These are phyloP conservation scores for Druon quercuslanigerum DNA, from an alignment of 1,140 invertebrate genomes.

Conservation along the genomic window DNA sequence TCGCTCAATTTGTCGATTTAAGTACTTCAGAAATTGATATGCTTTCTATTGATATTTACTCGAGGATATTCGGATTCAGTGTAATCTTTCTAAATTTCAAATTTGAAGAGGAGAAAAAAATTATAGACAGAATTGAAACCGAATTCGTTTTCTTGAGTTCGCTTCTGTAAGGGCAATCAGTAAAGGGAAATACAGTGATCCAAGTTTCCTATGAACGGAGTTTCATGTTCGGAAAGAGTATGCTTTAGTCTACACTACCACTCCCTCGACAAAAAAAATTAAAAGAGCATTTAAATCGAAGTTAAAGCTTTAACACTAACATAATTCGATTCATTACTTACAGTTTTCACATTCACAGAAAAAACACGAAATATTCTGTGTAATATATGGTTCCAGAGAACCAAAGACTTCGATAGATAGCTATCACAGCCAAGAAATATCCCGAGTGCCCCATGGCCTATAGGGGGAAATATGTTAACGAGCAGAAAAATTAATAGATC, in stretches of 20 bases:
- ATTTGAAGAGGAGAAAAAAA: too few species aligned
- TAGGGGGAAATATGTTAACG: constrained; percentile 61
- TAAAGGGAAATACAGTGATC: too few species aligned
- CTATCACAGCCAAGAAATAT: constrained; percentile 46
- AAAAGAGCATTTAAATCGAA: constrained; percentile 24
- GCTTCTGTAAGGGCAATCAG: too few species aligned
- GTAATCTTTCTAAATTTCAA: too few species aligned
- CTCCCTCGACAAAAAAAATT: too few species aligned
- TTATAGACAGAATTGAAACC: too few species aligned
- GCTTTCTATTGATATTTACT: neutral
- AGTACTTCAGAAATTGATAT: neutral
- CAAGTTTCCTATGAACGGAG: too few species aligned
- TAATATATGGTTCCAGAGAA: constrained; percentile 42
- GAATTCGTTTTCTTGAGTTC: too few species aligned
- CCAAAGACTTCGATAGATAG: constrained; percentile 40
- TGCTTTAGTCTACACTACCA: too few species aligned
- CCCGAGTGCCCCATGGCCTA: constrained; percentile 39
- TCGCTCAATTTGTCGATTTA: constrained; percentile 20
- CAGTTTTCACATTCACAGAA: constrained; percentile 34
- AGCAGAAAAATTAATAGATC: constrained; percentile 63
- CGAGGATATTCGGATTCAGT: too few species aligned
- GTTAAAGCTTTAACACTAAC: constrained; percentile 2
- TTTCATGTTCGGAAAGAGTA: too few species aligned
- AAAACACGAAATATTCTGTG: constrained; percentile 39
- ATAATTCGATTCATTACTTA: constrained; percentile 11